Base-by-base conservation (phyloP, 2,113 vertebrate genomes). In the Labrus mixtus region DNA sequence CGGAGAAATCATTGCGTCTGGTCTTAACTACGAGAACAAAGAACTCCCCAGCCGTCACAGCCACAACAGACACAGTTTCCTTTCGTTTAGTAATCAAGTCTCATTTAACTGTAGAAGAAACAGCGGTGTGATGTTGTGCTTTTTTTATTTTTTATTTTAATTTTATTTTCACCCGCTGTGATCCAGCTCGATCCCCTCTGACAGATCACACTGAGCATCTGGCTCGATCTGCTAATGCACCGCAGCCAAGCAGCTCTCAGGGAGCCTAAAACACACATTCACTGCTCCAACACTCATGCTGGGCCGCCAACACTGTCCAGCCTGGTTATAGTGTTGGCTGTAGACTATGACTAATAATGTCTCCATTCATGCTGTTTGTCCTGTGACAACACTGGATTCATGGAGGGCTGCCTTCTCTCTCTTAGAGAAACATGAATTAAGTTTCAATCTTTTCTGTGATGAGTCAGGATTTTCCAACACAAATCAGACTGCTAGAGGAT, bases 1-100 rank as follows among this genome's bases (percentile, higher is more conserved):
- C 54, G 76, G 54, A 80, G 54, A 89, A 86, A 86, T 86, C 55
- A 56, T 81, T 81, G 51, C 62, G 84, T 85, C 89, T 86, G 53
- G 80, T 87, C 65, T 82, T 68, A 79, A 86, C 68, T 81, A 61
- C 19, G 45, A 84, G 84, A 86, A 83, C 70, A 90, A 84, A 84
- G 80, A 68, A 83, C 65, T 60, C 37, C 65, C 64, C 59, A 50
- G 70, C 61, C 63, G 58, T 78, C 53, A 58, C 64, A 78, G 63
- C 56, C 68, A 37, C 69, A 64, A 58, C 17, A 54, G 59, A 36
- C 17, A 55, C 19, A 15, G 46, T 85, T 77, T 83, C 66, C 65
- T 73, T 53, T 63, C 23, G 51, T 65, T 76, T 16, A 15, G 46
- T 48, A 66, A 67, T 54, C 19, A 56, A 45, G 64, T 73, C 58